phyloP scores from a whole-genome alignment of 2,113 vertebrate species.

The Mustela lutreola region DNA sequence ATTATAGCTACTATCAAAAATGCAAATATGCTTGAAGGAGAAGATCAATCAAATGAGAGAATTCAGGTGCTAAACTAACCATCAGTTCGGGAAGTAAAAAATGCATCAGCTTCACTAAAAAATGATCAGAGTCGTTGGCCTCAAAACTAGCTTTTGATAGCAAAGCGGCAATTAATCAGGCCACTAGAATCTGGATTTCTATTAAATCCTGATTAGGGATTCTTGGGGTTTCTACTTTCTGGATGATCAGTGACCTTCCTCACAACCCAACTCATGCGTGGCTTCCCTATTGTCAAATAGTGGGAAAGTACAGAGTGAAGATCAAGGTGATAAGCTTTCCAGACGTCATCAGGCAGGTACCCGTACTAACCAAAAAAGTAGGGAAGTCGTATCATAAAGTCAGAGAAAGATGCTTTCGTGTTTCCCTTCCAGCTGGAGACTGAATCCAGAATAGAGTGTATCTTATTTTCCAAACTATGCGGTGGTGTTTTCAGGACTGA shows the following conservation, averaged over 20 bases:
- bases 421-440: neutral
- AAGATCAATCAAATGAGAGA: constrained; percentile 55
- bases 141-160: constrained; percentile 6
- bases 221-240: neutral
- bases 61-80: constrained; percentile 47
- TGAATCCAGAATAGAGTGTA: neutral
- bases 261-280: neutral
- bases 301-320: neutral
- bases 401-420: neutral
- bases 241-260: neutral
- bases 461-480: neutral
- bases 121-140: neutral
- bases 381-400: neutral
- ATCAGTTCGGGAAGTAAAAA: neutral
- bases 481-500: neutral
- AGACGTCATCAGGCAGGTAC: neutral
- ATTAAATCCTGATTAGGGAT: neutral
- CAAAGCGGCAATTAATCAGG: neutral
- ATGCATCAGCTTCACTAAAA: neutral
- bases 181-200: neutral
- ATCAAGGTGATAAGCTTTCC: neutral
- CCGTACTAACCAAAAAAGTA: neutral
- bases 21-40: constrained; percentile 25
- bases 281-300: neutral
- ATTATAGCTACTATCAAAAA: constrained; percentile 22